These are phyloP conservation scores for Colletes gigas DNA, from an alignment of 1,140 invertebrate genomes.

Conservation along the genomic window DNA sequence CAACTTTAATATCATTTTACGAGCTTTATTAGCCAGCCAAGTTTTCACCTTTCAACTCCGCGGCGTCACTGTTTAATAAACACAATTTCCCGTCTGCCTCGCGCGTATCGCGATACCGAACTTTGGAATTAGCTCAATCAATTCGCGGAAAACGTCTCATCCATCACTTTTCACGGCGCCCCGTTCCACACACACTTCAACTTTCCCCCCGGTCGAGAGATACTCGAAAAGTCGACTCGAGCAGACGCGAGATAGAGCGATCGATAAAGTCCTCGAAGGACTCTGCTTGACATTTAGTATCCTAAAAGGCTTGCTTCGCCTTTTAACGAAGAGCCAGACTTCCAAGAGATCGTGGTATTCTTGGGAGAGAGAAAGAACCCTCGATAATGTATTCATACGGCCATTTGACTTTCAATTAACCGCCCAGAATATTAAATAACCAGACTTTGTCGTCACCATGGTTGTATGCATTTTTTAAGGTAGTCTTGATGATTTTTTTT, in stretches of 20 bases:
- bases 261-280: slow-evolving; percentile 36
- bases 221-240: slow-evolving; percentile 11
- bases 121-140: slow-evolving; percentile 1
- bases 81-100: too few species aligned
- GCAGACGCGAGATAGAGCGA: slow-evolving; percentile 25
- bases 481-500: too few species aligned
- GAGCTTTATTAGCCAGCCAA: too few species aligned
- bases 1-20: too few species aligned
- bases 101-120: too few species aligned
- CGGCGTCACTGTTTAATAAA: too few species aligned
- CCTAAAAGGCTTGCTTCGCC: slow-evolving; percentile 14
- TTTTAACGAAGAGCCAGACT: neutral
- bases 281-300: slow-evolving; percentile 28
- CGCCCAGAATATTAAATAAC: too few species aligned
- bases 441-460: too few species aligned
- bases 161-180: slow-evolving; percentile 7
- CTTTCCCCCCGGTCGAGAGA: slow-evolving; percentile 11
- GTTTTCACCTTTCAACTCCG: too few species aligned
- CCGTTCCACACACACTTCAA: slow-evolving; percentile 3
- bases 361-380: neutral
- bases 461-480: too few species aligned
- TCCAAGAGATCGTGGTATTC: neutral
- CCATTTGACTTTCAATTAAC: neutral
- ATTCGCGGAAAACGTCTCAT: neutral
- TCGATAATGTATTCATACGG: neutral